These are phyloP conservation scores for Megaceryle maxima DNA, from an alignment of 2,113 vertebrate species.

Conservation along the genomic window DNA sequence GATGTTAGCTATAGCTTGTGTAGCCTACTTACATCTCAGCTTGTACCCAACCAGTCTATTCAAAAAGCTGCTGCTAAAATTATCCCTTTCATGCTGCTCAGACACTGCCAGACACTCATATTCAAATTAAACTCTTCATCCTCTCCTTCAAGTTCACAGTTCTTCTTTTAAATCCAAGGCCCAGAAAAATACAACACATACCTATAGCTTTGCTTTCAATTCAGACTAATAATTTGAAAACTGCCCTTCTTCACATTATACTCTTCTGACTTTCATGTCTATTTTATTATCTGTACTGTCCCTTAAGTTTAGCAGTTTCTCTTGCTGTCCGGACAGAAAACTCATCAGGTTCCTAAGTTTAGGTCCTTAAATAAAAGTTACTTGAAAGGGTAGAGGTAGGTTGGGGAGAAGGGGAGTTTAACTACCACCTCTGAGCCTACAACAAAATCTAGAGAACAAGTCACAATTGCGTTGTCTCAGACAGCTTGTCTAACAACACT, in stretches of 20 bases:
- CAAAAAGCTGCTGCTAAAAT: constrained; percentile 43
- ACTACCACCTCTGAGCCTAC: not conserved
- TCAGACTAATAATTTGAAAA: not conserved
- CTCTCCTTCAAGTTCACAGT: not conserved
- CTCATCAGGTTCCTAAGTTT: not conserved
- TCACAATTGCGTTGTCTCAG: not conserved
- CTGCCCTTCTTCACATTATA: not conserved
- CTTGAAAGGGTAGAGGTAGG: not conserved
- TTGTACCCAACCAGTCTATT: not conserved
- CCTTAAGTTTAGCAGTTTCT: not conserved
- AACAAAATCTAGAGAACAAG: not conserved
- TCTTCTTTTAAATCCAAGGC: not conserved
- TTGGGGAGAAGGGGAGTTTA: not conserved
- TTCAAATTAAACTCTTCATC: constrained; percentile 36
- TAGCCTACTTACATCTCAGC: constrained; percentile 9
- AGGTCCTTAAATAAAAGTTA: not conserved
- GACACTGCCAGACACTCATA: constrained; percentile 14
- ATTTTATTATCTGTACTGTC: not conserved
- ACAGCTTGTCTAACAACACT: not conserved
- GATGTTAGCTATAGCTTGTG: not conserved
- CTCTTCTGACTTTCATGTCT: not conserved
- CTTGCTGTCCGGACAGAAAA: not conserved
- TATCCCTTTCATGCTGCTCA: constrained; percentile 9
- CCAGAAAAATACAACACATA: not conserved
- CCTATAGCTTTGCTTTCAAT: not conserved